Conservation (phyloP, 2,797 vertebrate genomes). For the Labeo calbasu region DNA sequence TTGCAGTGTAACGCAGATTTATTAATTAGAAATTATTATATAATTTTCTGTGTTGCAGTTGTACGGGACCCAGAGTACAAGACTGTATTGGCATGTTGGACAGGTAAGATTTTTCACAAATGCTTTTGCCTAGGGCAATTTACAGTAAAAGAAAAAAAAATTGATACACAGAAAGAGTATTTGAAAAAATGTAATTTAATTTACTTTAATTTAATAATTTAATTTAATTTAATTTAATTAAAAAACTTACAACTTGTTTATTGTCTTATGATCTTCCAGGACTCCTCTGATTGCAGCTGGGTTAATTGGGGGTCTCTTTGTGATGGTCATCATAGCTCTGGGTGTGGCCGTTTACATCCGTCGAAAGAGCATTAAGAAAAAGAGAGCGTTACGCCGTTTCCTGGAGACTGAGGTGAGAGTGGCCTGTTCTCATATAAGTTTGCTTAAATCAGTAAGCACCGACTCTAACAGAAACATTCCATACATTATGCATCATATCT, state of each 20-base stretch:
- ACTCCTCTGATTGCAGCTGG: constrained; percentile 94
- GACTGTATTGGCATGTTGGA: constrained; percentile 57
- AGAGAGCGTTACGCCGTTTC: constrained; percentile 92
- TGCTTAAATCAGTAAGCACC: background rate
- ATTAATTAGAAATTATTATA: background rate
- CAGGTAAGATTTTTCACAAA: constrained; percentile 39
- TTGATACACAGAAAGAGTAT: background rate
- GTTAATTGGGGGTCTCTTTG: constrained; percentile 93
- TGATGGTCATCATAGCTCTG: constrained; percentile 90
- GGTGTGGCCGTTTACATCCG: constrained; percentile 89
- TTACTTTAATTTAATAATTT: too few species aligned
- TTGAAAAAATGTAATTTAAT: background rate
- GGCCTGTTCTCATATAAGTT: background rate
- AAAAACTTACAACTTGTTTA: background rate
- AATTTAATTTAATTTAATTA: too few species aligned
- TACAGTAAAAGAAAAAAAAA: background rate
- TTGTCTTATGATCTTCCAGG: constrained; percentile 68
- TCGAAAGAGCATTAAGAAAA: constrained; percentile 96
- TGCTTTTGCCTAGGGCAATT: background rate
- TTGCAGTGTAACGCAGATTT: background rate
- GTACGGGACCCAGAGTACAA: constrained; percentile 55
- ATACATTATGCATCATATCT: constrained; percentile 32
- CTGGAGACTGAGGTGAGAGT: constrained; percentile 93
- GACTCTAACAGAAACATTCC: constrained; percentile 1
- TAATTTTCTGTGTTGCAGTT: constrained; percentile 31